phyloP scores from a whole-genome alignment of 2,113 vertebrate genomes.

The Paedocypris sp. region DNA sequence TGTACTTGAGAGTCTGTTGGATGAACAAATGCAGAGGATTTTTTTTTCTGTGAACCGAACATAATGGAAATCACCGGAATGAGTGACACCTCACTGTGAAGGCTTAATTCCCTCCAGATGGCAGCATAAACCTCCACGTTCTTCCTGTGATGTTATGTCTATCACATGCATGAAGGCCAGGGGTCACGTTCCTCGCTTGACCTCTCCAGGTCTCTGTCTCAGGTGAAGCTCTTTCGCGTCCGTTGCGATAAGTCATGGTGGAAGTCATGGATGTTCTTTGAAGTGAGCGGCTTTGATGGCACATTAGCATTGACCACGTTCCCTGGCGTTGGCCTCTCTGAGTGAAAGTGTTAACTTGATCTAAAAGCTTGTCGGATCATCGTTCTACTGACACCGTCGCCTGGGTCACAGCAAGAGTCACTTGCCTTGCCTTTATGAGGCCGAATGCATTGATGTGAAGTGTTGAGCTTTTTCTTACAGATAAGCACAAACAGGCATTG shows the following conservation, averaged over 20 bases:
- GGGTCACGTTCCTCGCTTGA: slow-evolving; percentile 14
- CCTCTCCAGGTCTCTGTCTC: background rate
- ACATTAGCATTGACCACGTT: slow-evolving; percentile 21
- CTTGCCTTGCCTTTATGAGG: no score
- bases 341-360: slow-evolving; percentile 34
- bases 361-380: no score
- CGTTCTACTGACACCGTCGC: no score
- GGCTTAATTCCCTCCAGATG: slow-evolving; percentile 32
- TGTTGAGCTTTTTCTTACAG: no score
- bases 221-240: slow-evolving; percentile 13
- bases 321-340: slow-evolving; percentile 15
- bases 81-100: slow-evolving; percentile 21
- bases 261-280: slow-evolving; percentile 22
- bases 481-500: no score
- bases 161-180: slow-evolving; percentile 27
- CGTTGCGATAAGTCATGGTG: slow-evolving; percentile 27
- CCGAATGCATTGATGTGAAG: no score
- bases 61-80: no score
- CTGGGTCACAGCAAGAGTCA: no score
- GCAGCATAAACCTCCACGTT: slow-evolving; percentile 9
- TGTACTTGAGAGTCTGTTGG: slow-evolving; percentile 9
- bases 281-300: slow-evolving; percentile 33
- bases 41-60: no score
- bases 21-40: background rate
- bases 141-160: slow-evolving; percentile 29